Base-by-base conservation (phyloP, 2,888 invertebrate genomes). In the Acronicta alni region DNA sequence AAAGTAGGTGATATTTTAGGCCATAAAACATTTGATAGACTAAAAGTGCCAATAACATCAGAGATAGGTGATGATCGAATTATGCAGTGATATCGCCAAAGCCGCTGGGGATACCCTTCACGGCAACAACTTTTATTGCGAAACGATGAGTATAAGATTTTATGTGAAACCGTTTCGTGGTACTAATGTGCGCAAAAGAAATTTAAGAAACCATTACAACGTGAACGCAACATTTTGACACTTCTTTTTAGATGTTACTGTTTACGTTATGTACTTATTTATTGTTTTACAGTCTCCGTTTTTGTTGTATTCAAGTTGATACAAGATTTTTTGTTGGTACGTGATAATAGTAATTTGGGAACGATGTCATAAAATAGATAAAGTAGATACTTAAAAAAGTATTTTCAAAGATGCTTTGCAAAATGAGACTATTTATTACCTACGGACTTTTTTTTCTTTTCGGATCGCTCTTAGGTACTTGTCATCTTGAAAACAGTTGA, bases 11-110 rank as follows among this genome's bases (percentile, higher is more conserved):
- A 49, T 65, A 69, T 72, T 70, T 64, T 51, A 12, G 47, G 32
- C 49, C 44, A 56, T 68, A 52, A 52, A 75, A 57, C 35, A 73
- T 62, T 57, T 49, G 45, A 70, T 56, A 47, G 35, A 70, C 51
- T 60, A 39, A 51, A 56, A 59, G 26, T 53, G 59, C 35, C 52
- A 59, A 63, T 61, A 66, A 57, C 23, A 52, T 72, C 38, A 44
- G 32, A 53, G 44, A 57, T 48, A 37, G 48, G 42, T 35, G 58
- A 42, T 32, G 38, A 68, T 59, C 39, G 47, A 57, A 61, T 59
- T 75, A 62, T 57, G 51, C 55, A 56, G 35, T 44, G 39, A 52
- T 67, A 62, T 55, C 30, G 57, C 30, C 6, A 42, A 70, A 58
- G n/a, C 52, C 37, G 44, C 23, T 67, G 35, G 15, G 20, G n/a